These are phyloP conservation scores for Pachymerium ferrugineum DNA, from an alignment of 2,888 invertebrate genomes.

Conservation along the genomic window DNA sequence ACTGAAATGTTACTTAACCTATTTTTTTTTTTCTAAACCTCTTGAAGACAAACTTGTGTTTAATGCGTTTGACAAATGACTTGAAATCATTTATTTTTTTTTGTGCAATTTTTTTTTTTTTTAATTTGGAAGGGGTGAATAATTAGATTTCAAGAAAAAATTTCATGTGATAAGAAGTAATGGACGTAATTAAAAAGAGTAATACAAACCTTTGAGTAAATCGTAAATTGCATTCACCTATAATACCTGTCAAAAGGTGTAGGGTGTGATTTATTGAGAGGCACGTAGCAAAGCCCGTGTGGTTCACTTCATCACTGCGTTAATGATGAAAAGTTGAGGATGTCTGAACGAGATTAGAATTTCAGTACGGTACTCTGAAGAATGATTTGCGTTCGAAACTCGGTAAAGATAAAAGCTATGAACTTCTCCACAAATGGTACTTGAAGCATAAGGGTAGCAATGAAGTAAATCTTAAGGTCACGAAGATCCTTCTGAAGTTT, in stretches of 20 bases:
- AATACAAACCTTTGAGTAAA: slow-evolving; percentile 11
- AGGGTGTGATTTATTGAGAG: slow-evolving; percentile 2
- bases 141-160: too few species aligned
- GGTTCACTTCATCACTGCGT: slow-evolving; percentile 19
- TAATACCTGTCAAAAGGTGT: slow-evolving; percentile 27
- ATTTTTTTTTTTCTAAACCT: too few species aligned
- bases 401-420: slow-evolving; percentile 10
- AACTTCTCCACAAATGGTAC: background rate
- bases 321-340: slow-evolving; percentile 6
- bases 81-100: background rate
- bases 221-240: slow-evolving; percentile 20
- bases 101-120: background rate
- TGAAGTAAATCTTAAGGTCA: background rate
- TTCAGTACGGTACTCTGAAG: background rate
- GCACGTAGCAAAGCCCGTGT: slow-evolving; percentile 11
- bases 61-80: background rate
- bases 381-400: too few species aligned
- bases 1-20: too few species aligned
- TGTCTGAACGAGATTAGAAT: background rate
- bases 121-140: background rate
- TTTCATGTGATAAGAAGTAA: slow-evolving; percentile 3
- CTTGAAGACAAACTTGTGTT: too few species aligned
- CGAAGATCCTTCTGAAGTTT: slow-evolving; percentile 16
- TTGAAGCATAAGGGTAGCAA: background rate
- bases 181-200: slow-evolving; percentile 20